Percentiles rank a stretch among this genome's conserved stretches.
Conservation (phyloP, 2,888 invertebrate species). For the Celastrina argiolus region DNA sequence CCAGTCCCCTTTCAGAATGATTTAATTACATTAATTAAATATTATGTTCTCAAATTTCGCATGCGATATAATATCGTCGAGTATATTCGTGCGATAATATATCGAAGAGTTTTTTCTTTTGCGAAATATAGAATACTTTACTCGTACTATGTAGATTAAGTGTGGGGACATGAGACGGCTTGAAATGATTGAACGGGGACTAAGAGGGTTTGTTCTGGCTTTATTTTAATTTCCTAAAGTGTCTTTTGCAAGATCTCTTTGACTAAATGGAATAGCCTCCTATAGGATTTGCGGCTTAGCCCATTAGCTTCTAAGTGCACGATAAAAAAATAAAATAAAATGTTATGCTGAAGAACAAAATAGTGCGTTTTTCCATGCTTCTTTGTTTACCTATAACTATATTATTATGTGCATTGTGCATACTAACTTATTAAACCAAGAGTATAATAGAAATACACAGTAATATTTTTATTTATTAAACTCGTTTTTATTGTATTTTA, state of each 20-base stretch:
- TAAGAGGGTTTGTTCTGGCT: slow-evolving; percentile 64
- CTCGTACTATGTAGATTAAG: slow-evolving; percentile 54
- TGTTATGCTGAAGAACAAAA: background rate
- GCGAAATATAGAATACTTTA: slow-evolving; percentile 43
- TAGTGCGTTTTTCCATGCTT: background rate
- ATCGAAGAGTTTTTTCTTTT: slow-evolving; percentile 38
- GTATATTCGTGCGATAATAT: slow-evolving; percentile 33
- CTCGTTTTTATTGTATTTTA: slow-evolving; percentile 23
- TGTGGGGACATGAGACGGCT: slow-evolving; percentile 63
- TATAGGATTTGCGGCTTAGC: slow-evolving; percentile 41
- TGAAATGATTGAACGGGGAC: slow-evolving; percentile 76
- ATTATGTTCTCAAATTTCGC: background rate
- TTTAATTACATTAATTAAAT: slow-evolving; percentile 14
- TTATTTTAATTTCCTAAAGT: slow-evolving; percentile 76
- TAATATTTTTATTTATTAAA: slow-evolving; percentile 30
- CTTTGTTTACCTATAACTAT: slow-evolving; percentile 19
- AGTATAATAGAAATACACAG: slow-evolving; percentile 1
- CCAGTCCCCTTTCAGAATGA: slow-evolving; percentile 19
- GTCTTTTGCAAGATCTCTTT: slow-evolving; percentile 68
- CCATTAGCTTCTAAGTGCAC: slow-evolving; percentile 22
- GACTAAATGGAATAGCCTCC: slow-evolving; percentile 45
- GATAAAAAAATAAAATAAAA: slow-evolving; percentile 4
- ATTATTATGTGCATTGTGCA: slow-evolving; percentile 1
- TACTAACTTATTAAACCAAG: slow-evolving; percentile 16
- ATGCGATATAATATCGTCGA: background rate